Base-by-base conservation (phyloP, 1,140 invertebrate species). In the Lepidostoma basale region DNA sequence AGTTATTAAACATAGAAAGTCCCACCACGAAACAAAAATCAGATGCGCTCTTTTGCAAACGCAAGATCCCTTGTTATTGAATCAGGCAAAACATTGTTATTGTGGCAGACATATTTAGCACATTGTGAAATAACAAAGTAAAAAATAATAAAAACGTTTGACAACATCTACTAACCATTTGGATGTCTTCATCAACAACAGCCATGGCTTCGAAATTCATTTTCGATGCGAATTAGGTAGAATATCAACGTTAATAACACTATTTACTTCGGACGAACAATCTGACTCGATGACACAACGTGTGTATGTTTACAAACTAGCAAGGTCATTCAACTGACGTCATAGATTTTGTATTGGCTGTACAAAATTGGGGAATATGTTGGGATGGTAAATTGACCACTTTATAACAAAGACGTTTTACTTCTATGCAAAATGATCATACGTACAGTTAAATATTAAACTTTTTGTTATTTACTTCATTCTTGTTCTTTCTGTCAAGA, bases 251-350 rank as follows among this genome's bases (percentile, higher is more conserved):
- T 9, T n/a, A 33, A 56, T 30, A 56, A 52, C 14, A 54, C n/a
- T 67, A 59, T 44, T 67, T 67, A 54, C 47, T 58, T 33, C 28
- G 40, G 47, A 18, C 16, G 47, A 68, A 39, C 22, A 4, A 26
- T 42, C 10, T 23, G 25, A 42, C 40, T 20, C 49, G 62, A 58
- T 64, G 66, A 63, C 67, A 69, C 67, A 69, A 69, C 70, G 64
- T 73, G 70, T 67, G 70, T 67, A 45, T 73, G 70, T 73, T 73
- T 73, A 73, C 70, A 73, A 73, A 69, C 70, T 69, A 59, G 64
- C 70, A 73, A 73, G 67, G 70, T 67, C 70, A 67, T 68, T 59
- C 56, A 42, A 40, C 56, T 59, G 56, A 59, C 56, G 63, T 63
- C 56, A 62, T 59, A 59, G 23, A 6, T 20, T 54, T 56, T 16